These are phyloP conservation scores for Eolophus roseicapilla DNA, from an alignment of 2,113 vertebrate genomes.

Conservation along the genomic window DNA sequence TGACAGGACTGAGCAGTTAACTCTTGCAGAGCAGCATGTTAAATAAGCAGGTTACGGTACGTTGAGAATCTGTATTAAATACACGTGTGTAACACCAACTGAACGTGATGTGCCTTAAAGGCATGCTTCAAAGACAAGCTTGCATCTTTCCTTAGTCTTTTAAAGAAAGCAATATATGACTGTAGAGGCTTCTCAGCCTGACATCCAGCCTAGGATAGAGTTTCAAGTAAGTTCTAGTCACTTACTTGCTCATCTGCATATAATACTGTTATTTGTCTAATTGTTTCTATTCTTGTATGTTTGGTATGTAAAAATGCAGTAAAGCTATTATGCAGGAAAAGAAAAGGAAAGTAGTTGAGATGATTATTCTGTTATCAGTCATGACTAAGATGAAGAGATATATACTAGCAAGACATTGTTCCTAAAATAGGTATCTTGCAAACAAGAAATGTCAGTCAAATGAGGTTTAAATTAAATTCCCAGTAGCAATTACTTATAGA, in stretches of 20 bases:
- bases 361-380: slow-evolving; percentile 68
- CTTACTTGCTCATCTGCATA: slow-evolving; percentile 30
- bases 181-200: not conserved
- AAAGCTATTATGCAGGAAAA: slow-evolving; percentile 47
- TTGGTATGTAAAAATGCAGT: slow-evolving; percentile 51
- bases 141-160: not conserved
- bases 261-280: slow-evolving; percentile 56
- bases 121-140: not conserved
- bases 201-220: not conserved
- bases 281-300: slow-evolving; percentile 58
- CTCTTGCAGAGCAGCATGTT: not conserved
- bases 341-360: slow-evolving; percentile 52
- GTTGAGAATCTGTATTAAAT: not conserved
- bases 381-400: slow-evolving; percentile 70
- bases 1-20: not conserved
- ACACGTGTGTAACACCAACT: not conserved
- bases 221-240: slow-evolving; percentile 1
- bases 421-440: slow-evolving; percentile 67
- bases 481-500: slow-evolving; percentile 55
- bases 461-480: slow-evolving; percentile 54
- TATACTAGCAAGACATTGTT: slow-evolving; percentile 64
- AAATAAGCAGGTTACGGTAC: not conserved
- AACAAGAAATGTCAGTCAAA: slow-evolving; percentile 65
- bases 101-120: not conserved
- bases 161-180: not conserved